Base-by-base conservation (phyloP, 2,113 vertebrate genomes). In the Peromyscus leucopus region DNA sequence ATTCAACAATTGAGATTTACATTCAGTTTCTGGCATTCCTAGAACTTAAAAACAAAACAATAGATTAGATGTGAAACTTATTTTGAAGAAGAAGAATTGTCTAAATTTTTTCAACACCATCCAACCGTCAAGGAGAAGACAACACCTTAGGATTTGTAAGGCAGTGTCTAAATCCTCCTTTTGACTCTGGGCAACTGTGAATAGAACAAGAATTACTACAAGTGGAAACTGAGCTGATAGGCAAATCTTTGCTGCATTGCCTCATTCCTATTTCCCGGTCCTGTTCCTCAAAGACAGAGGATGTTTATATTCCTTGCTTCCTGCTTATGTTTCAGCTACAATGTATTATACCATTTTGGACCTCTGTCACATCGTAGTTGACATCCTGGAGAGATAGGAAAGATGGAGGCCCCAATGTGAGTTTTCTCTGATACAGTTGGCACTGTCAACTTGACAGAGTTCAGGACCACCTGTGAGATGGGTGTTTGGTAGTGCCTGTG, bases 81-180 rank as follows among this genome's bases (percentile, higher is more conserved):
- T 69, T 69, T 61, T 90, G 74, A 55, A 42, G 31, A 83, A 94
- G 46, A 48, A 48, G 46, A 15, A 87, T 93, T 90, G 28, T 76
- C 42, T 93, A 94, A 82, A 90, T 90, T 82, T 74, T 31, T 89
- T 88, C n/a, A 93, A 48, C 26, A 88, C 6, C 42, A 89, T 55
- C 85, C 36, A 79, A 0, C 22, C 83, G 55, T 31, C 8, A 91
- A 91, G 33, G 11, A 6, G 76, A 8, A 69, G n/a, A 28, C 5
- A 9, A 76, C 12, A 69, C 7, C 10, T 79, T 59, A 74, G 7
- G 26, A 48, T 65, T 88, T 76, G 78, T 72, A 7, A 57, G 59
- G 65, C 24, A 86, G 59, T 17, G 46, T 51, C 33, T 26, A 82
- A 74, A 67, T 48, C 46, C 13, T 90, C 71, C 10, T 83, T 69